phyloP scores from a whole-genome alignment of 2,797 vertebrate genomes.

The Anguilla marmorata region DNA sequence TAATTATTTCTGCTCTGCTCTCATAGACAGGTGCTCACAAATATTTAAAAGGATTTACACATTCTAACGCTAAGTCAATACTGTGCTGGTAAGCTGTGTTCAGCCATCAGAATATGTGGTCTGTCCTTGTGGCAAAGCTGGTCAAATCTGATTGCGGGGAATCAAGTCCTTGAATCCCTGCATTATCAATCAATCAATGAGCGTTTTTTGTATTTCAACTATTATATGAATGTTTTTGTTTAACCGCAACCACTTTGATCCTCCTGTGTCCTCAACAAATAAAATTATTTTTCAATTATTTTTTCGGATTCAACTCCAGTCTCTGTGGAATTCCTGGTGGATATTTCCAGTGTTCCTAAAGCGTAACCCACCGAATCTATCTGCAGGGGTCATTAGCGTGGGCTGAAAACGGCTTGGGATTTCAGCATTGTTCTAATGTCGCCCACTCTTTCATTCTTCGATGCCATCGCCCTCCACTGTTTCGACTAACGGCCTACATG shows the following conservation, averaged over 20 bases:
- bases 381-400: background rate
- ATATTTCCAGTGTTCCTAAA: background rate
- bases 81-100: background rate
- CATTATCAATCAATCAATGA: too few species aligned
- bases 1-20: background rate
- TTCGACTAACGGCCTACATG: background rate
- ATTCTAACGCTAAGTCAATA: background rate
- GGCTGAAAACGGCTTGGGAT: background rate
- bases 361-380: background rate
- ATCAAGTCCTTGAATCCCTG: background rate
- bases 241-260: background rate
- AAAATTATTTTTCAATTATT: background rate
- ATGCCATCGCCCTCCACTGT: background rate
- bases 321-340: background rate
- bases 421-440: background rate
- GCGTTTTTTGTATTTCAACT: background rate
- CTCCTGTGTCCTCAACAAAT: background rate
- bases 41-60: background rate
- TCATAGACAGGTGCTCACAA: background rate
- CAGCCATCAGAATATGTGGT: background rate
- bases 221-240: background rate
- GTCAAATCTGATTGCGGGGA: background rate
- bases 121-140: background rate
- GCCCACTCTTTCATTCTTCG: background rate
- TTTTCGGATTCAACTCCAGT: background rate